Evolutionary conservation across 2,797 vertebrate genomes (phyloP), one percentile per base, ranked within the genome.

Genomic region (Chromis chromis): DNA sequence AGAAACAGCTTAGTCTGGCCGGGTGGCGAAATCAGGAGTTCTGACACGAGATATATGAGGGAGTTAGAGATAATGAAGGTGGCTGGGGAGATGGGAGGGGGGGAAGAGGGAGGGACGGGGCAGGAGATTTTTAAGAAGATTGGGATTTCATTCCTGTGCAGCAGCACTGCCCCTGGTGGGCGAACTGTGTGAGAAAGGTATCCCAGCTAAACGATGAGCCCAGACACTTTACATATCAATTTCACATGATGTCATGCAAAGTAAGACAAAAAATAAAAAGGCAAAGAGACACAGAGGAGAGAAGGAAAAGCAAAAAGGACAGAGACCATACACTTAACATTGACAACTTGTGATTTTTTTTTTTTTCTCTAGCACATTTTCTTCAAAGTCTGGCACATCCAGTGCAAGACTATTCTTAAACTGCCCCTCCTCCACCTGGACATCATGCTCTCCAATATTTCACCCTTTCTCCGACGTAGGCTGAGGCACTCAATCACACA

Each of bases 1-100:
- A 89, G 86, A 81, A 87, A 88, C 79, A 80, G 93, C 87, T 93
- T 91, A 91, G 85, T 79, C 60, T 82, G 84, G 84, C 84, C 69
- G 78, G 79, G 58, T 84, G 90, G 79, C 74, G 81, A 88, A 89
- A 87, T 82, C 75, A 19, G 72, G 77, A 79, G 71, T 89, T 89
- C 71, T 87, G 69, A 88, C 83, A 75, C 27, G 1, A 85, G 79
- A 79, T 80, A 74, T 77, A 79, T 59, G 69, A 73, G 70, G 48
- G 59, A 57, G 78, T 73, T 66, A 64, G 82, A 78, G 82, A 82
- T 87, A 82, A 83, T 85, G 83, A 85, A 84, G 74, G 75, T 52
- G 65, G 75, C 48, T 72, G 48, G 76, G 68, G 33, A 36, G 33
- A 36, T 2, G 33, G 8, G 33, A 11, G 8, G 33, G 2, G 33